A percentile compares a stretch with the other conserved stretches of the same genome.
These are phyloP conservation scores for Genyomyrus donnyi DNA, from an alignment of 2,113 vertebrate genomes.

Conservation along the genomic window DNA sequence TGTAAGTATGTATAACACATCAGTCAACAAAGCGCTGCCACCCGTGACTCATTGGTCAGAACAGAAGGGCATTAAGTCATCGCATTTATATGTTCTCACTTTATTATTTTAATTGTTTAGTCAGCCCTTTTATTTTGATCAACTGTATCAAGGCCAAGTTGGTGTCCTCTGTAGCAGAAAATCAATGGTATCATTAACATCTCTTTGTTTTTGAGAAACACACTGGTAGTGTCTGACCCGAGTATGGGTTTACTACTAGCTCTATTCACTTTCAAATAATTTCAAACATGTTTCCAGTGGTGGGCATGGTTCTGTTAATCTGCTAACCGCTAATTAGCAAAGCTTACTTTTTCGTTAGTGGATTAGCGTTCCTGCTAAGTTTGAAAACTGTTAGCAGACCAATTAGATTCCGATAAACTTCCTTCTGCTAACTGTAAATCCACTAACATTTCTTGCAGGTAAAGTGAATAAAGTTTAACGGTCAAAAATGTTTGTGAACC, in stretches of 20 bases:
- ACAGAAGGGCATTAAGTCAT: neutral
- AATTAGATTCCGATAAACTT: neutral
- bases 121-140: neutral
- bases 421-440: neutral
- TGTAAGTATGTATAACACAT: neutral
- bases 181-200: neutral
- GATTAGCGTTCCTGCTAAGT: neutral
- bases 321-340: neutral
- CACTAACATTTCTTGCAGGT: neutral
- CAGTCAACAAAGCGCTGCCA: neutral
- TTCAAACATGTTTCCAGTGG: neutral
- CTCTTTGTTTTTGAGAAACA: neutral
- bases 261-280: neutral
- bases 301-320: neutral
- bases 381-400: neutral
- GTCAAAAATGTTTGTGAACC: neutral
- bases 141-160: neutral
- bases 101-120: neutral
- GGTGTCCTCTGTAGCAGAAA: neutral
- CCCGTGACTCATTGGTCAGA: neutral
- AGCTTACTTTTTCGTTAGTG: neutral
- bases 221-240: neutral
- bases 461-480: neutral
- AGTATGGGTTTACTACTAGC: neutral
- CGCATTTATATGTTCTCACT: neutral